phyloP scores from a whole-genome alignment of 2,888 invertebrate genomes.

The Macrosiphum euphorbiae region DNA sequence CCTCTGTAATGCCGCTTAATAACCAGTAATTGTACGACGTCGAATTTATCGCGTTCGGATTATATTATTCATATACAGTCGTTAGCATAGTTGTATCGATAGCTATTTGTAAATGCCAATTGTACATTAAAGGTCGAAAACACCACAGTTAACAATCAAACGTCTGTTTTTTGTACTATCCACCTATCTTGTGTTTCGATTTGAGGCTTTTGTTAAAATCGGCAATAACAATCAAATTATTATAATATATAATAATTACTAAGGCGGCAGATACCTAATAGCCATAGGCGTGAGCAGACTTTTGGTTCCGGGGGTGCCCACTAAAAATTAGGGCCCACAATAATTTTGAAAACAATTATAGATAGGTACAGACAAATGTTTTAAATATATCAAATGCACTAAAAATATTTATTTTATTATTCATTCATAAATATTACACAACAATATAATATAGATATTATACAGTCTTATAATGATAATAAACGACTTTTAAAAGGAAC shows the following conservation, averaged over 20 bases:
- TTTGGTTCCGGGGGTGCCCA: too few species aligned
- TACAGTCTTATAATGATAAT: too few species aligned
- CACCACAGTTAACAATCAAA: neutral
- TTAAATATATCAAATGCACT: too few species aligned
- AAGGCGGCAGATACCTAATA: neutral
- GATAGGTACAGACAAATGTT: too few species aligned
- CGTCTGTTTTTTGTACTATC: neutral
- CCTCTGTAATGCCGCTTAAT: neutral
- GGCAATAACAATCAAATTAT: neutral
- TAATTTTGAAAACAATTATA: too few species aligned
- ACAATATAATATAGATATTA: too few species aligned
- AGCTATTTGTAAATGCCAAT: neutral
- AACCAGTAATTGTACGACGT: neutral
- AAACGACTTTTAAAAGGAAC: too few species aligned
- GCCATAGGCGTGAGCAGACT: too few species aligned
- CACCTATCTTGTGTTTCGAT: neutral
- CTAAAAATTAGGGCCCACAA: too few species aligned
- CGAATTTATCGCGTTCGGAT: neutral
- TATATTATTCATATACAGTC: neutral
- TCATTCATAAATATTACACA: too few species aligned
- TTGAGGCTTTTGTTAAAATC: neutral
- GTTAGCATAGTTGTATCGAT: neutral
- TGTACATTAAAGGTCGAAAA: neutral
- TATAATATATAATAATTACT: neutral
- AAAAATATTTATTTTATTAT: too few species aligned